These are phyloP conservation scores for Scophthalmus maximus DNA, from an alignment of 2,113 vertebrate species.

Conservation along the genomic window DNA sequence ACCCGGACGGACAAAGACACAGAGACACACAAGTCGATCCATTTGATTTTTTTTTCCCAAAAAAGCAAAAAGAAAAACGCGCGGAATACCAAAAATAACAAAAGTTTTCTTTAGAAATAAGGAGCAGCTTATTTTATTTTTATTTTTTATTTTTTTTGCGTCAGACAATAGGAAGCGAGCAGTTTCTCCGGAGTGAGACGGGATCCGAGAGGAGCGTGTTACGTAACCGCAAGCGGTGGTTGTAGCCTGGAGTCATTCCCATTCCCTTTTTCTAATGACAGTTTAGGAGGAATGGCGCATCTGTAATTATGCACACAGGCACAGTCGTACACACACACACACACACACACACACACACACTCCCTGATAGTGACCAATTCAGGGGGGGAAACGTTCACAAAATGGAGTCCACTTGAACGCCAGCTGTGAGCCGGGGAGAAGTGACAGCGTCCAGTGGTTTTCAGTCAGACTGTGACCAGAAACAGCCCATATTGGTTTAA, in stretches of 20 bases:
- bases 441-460: constrained; percentile 23
- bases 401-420: constrained; percentile 40
- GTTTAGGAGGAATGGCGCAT: constrained; percentile 67
- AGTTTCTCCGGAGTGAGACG: constrained; percentile 56
- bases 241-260: constrained; percentile 78
- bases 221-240: constrained; percentile 76
- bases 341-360: constrained; percentile 26
- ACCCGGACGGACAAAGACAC: constrained; percentile 42
- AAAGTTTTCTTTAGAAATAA: not conserved
- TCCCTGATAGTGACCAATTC: constrained; percentile 58
- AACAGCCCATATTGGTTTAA: no score
- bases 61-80: not conserved
- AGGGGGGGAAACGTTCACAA: constrained; percentile 50
- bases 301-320: constrained; percentile 77
- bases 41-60: not conserved
- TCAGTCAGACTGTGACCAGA: constrained; percentile 14
- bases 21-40: not conserved
- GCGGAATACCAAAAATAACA: not conserved
- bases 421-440: constrained; percentile 58
- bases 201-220: constrained; percentile 67
- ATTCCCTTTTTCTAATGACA: constrained; percentile 80
- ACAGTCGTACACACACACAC: not conserved
- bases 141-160: not conserved
- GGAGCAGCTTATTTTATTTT: not conserved
- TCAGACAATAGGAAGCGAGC: constrained; percentile 24